phyloP scores from a whole-genome alignment of 2,888 invertebrate species.

The Itoplectis maculator region DNA sequence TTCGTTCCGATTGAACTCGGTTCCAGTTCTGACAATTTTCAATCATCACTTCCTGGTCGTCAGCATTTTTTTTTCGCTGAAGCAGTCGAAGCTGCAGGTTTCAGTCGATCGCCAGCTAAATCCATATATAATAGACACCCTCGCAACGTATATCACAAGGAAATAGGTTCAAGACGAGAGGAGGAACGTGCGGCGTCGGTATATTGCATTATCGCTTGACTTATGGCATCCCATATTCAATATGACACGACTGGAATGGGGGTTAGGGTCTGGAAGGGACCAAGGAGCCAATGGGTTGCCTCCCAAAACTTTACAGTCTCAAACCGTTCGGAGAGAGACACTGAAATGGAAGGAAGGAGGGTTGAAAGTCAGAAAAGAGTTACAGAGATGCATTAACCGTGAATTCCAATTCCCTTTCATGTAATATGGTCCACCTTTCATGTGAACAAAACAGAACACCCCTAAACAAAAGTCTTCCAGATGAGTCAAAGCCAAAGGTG shows the following conservation, averaged over 20 bases:
- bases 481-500: too few relatives aligned
- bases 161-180: conserved; percentile 20
- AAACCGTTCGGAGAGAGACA: conserved; percentile 22
- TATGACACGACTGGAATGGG: conserved; percentile 70
- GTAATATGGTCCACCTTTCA: neutral
- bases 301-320: conserved; percentile 38
- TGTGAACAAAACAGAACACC: too few relatives aligned
- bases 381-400: conserved; percentile 7
- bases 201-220: conserved; percentile 81
- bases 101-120: conserved; percentile 71
- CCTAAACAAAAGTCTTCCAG: too few relatives aligned
- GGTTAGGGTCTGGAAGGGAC: conserved; percentile 23
- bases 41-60: neutral
- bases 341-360: neutral
- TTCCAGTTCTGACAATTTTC: neutral
- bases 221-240: conserved; percentile 80
- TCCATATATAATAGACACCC: conserved; percentile 79
- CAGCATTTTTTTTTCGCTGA: conserved; percentile 6
- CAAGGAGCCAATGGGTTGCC: conserved; percentile 37
- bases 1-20: neutral
- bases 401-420: neutral
- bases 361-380: conserved; percentile 5
- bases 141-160: conserved; percentile 41
- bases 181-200: conserved; percentile 73
- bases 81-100: conserved; percentile 1